phyloP scores from a whole-genome alignment of 2,113 vertebrate species.

The Clupea harengus region DNA sequence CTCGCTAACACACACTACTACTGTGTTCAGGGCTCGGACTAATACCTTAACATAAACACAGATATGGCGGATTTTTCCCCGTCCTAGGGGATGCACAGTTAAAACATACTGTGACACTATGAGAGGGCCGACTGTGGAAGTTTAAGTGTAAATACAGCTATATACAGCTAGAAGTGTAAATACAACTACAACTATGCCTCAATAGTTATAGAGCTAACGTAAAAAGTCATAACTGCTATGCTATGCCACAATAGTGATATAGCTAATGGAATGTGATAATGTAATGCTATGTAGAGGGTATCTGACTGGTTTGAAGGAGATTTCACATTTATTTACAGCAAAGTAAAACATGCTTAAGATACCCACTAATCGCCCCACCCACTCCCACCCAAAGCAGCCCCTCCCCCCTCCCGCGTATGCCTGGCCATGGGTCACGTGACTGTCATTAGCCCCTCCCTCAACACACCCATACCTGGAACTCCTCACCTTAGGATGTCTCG shows the following conservation, averaged over 20 bases:
- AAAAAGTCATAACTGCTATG: not conserved
- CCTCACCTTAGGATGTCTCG: no score
- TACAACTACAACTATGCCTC: not conserved
- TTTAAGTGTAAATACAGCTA: not conserved
- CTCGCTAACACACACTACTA: not conserved
- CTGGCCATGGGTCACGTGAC: constrained; percentile 49
- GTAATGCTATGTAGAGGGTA: no score
- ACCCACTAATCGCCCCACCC: constrained; percentile 34
- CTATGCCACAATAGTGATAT: no score
- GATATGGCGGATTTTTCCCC: no score
- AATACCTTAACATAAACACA: no score
- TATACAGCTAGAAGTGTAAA: not conserved
- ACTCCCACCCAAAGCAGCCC: constrained; percentile 38
- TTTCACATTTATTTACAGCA: no score
- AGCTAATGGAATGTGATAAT: no score
- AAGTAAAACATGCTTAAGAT: no score
- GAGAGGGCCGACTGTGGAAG: not conserved
- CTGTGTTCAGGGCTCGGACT: not conserved
- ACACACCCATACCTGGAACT: not conserved
- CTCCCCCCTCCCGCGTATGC: constrained; percentile 64
- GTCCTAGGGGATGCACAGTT: no score
- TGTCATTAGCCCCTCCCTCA: constrained; percentile 44
- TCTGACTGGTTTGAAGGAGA: no score
- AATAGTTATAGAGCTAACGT: not conserved
- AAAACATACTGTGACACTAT: no score